Conservation (phyloP, 2,888 invertebrate genomes). For the Crocallis elinguaria region DNA sequence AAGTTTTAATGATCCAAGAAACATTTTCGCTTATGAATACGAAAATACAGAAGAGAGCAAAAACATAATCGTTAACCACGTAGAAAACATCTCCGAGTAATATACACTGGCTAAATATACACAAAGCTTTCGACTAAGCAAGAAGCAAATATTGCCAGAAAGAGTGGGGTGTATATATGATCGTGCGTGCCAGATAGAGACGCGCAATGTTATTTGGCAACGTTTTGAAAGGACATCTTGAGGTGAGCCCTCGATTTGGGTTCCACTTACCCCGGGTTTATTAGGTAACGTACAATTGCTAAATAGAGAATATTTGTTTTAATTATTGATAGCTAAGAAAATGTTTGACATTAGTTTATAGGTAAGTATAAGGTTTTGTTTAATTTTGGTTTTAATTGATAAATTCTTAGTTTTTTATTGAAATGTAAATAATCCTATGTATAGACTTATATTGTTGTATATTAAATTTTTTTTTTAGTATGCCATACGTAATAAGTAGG, state of each 20-base stretch:
- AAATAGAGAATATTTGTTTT: not conserved
- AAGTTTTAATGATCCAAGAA: constrained; percentile 12
- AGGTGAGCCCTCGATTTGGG: constrained; percentile 47
- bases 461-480: too few relatives aligned
- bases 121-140: constrained; percentile 34
- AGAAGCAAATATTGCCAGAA: constrained; percentile 48
- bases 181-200: constrained; percentile 39
- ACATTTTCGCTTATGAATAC: constrained; percentile 17
- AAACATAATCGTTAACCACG: constrained; percentile 24
- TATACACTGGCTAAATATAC: constrained; percentile 52
- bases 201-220: constrained; percentile 46
- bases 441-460: too few relatives aligned
- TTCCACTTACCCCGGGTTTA: constrained; percentile 34
- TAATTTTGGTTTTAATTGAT: too few relatives aligned
- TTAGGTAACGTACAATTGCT: constrained; percentile 12
- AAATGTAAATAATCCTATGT: too few relatives aligned
- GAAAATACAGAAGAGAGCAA: constrained; percentile 3
- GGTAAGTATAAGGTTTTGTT: too few relatives aligned
- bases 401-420: too few relatives aligned
- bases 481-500: too few relatives aligned
- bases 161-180: constrained; percentile 18
- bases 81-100: constrained; percentile 13
- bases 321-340: not conserved
- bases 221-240: constrained; percentile 47
- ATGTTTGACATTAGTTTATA: too few relatives aligned